Base-by-base conservation (phyloP, 2,797 vertebrate species). In the Acipenser transmontanus region DNA sequence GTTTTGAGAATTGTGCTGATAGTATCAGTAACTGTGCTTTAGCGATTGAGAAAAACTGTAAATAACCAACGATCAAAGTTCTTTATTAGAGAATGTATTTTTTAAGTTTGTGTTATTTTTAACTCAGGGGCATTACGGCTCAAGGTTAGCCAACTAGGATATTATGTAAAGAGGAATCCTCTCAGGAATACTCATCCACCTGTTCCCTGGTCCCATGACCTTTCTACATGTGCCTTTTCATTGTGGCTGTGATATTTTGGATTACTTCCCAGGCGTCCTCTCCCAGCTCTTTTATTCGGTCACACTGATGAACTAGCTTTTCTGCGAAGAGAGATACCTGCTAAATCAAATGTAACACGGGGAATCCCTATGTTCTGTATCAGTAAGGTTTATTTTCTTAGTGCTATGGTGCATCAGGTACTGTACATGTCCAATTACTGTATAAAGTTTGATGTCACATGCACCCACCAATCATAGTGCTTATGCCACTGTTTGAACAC, bases 171-270 rank as follows among this genome's bases (percentile, higher is more conserved):
- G 17, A 47, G 10, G 47, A 70, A 17, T 49, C 59, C 64, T 51
- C 64, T 62, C 8, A 66, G 49, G 56, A 49, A 47, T 51, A 48
- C 14, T 34, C 50, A 17, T 12, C 1, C 69, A 70, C 61, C 69
- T 70, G 69, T 70, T 70, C 47, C 10, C 47, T 59, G 34, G 7
- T 61, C 50, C 60, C 47, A 11, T 20, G 34, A 34, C 66, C 64
- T 70, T 59, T 66, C 51, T 66, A 50, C 50, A 60, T 47, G 47
- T 17, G 17, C 17, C 17, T 17, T 17, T 17, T 1, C 17, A 17
- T 17, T 17, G 17, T 17, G 17, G 17, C 49, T 49, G 63, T 47
- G 34, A 49, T 62, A 64, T 51, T 70, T 56, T 67, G 69, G 65
- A 70, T 62, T 52, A 51, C 10, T 67, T 54, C 69, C 69, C 61